Percentiles rank a stretch among this genome's conserved stretches.
Conservation (phyloP, 64 coral and sea anemone species). For the Porites australiensis region DNA sequence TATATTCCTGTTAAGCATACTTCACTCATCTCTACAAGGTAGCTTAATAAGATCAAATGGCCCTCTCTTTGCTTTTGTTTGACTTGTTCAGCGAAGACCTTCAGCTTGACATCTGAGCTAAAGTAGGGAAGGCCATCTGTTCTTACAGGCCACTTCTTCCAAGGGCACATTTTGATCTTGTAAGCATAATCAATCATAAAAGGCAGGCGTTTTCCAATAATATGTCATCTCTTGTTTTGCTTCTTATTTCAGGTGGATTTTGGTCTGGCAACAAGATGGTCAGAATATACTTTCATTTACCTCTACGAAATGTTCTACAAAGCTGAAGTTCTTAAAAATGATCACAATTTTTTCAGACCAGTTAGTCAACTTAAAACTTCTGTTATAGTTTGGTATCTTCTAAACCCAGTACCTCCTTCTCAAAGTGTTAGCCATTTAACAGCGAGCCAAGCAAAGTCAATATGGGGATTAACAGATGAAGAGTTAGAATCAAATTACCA, state of each 20-base stretch:
- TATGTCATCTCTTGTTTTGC: not conserved
- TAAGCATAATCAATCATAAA: no score
- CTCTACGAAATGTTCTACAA: constrained; percentile 99
- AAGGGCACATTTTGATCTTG: no score
- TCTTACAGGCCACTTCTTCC: no score
- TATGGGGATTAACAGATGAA: constrained; percentile 98
- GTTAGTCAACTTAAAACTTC: constrained; percentile 99
- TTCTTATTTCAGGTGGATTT: constrained; percentile 89
- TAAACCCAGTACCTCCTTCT: constrained; percentile 90
- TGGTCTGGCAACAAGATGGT: constrained; percentile 89
- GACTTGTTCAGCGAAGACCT: no score
- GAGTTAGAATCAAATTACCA: constrained; percentile 91
- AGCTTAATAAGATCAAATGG: no score
- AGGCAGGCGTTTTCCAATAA: not conserved
- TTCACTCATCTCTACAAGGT: no score
- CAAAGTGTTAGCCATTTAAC: constrained; percentile 98
- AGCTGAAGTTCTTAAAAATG: constrained; percentile 98
- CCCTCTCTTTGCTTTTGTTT: not conserved
- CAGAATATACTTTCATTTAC: constrained; percentile 94
- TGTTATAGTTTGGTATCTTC: constrained; percentile 99
- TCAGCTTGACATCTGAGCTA: no score
- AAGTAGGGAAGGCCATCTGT: no score
- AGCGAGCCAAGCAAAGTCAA: constrained; percentile 98
- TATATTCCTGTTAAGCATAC: no score
- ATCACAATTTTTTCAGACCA: constrained; percentile 99